These are phyloP conservation scores for Phalanger gymnotis DNA, from an alignment of 2,797 vertebrate genomes.

Conservation along the genomic window DNA sequence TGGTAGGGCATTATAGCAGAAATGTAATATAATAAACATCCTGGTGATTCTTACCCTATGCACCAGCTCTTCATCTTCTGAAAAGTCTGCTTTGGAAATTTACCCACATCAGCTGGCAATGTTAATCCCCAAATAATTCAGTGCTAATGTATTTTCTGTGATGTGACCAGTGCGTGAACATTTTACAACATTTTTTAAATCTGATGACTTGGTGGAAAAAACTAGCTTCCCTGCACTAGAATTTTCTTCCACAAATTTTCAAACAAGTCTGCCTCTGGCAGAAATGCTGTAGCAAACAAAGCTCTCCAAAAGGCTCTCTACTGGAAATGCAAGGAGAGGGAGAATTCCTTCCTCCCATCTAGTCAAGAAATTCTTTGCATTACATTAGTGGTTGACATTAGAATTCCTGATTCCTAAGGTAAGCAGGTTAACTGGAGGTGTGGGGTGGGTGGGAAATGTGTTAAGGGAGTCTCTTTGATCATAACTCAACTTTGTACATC, in stretches of 20 bases:
- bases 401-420: no score
- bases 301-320: constrained; percentile 32
- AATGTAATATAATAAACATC: not conserved
- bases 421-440: not conserved
- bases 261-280: not conserved
- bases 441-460: not conserved
- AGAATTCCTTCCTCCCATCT: constrained; percentile 54
- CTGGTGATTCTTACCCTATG: not conserved
- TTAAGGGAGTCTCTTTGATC: not conserved
- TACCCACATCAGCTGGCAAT: not conserved
- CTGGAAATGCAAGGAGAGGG: constrained; percentile 57
- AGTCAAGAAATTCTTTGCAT: constrained; percentile 59
- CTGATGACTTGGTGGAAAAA: not conserved
- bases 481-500: not conserved
- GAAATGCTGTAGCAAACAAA: constrained; percentile 56
- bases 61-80: not conserved
- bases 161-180: not conserved
- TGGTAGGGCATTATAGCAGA: not conserved
- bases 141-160: not conserved
- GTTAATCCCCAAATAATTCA: not conserved
- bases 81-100: not conserved
- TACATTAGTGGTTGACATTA: not conserved
- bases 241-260: constrained; percentile 14
- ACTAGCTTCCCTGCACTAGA: constrained; percentile 12
- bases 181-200: not conserved